Conservation (phyloP, 2,888 invertebrate genomes). For the Ecliptopera silaceata region DNA sequence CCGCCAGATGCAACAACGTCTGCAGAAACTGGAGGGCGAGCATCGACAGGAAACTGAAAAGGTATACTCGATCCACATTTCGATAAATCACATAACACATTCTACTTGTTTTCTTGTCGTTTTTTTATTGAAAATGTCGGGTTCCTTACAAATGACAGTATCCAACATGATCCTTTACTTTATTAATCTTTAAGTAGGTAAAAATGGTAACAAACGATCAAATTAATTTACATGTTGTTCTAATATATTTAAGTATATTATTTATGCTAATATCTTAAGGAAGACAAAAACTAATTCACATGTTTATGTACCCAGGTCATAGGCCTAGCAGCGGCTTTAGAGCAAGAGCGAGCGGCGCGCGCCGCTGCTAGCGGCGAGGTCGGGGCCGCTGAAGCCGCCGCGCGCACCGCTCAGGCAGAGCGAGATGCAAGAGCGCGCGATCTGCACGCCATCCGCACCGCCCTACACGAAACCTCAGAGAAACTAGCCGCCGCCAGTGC, state of each 20-base stretch:
- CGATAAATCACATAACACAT: too few species aligned
- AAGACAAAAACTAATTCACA: neutral
- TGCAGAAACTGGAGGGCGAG: slow-evolving; percentile 96
- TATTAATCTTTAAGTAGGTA: too few species aligned
- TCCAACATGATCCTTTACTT: too few species aligned
- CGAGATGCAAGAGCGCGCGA: slow-evolving; percentile 78
- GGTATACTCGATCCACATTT: slow-evolving; percentile 58
- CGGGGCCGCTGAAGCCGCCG: slow-evolving; percentile 76
- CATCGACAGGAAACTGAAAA: slow-evolving; percentile 94
- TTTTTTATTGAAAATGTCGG: too few species aligned
- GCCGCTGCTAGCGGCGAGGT: slow-evolving; percentile 92
- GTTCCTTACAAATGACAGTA: too few species aligned
- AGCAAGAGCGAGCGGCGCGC: slow-evolving; percentile 95
- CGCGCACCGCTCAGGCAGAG: slow-evolving; percentile 68
- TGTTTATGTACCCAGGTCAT: slow-evolving; percentile 77
- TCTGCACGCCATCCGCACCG: slow-evolving; percentile 64
- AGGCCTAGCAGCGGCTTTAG: slow-evolving; percentile 92
- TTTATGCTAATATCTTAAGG: neutral
- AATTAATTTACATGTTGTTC: too few species aligned
- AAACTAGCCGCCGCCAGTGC: slow-evolving; percentile 73
- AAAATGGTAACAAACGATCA: too few species aligned
- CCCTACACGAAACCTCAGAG: slow-evolving; percentile 70
- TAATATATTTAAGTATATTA: too few species aligned
- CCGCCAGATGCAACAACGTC: slow-evolving; percentile 94
- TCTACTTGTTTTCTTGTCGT: too few species aligned